Percentiles rank a stretch among this genome's conserved stretches.
These are phyloP conservation scores for Channa argus DNA, from an alignment of 2,113 vertebrate species.

Conservation along the genomic window DNA sequence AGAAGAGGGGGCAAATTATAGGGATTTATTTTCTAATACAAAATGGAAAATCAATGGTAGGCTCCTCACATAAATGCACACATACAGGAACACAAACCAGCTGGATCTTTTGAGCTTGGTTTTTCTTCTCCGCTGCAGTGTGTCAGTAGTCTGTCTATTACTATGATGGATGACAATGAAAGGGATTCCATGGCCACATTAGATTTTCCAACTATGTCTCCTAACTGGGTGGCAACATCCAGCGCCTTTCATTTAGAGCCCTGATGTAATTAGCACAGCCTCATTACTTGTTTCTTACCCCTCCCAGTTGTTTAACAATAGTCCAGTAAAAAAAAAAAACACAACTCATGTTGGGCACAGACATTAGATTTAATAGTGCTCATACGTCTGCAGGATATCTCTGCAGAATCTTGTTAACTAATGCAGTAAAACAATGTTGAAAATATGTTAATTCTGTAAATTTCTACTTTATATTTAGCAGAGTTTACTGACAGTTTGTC, in stretches of 20 bases:
- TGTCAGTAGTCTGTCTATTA: slow-evolving; percentile 39
- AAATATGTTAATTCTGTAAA: too few relatives aligned
- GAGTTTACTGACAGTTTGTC: too few relatives aligned
- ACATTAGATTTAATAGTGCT: background rate
- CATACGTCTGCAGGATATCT: background rate
- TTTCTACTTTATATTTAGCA: too few relatives aligned
- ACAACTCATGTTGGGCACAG: background rate
- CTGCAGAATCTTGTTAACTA: background rate
- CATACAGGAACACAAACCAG: background rate
- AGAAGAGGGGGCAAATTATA: slow-evolving; percentile 33
- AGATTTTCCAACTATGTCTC: slow-evolving; percentile 62
- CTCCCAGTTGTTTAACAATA: slow-evolving; percentile 61
- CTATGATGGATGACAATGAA: slow-evolving; percentile 63
- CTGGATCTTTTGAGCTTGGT: slow-evolving; percentile 14
- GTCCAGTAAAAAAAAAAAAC: slow-evolving; percentile 43
- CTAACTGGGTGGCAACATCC: slow-evolving; percentile 43
- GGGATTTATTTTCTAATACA: slow-evolving; percentile 70
- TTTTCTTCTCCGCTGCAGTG: slow-evolving; percentile 22
- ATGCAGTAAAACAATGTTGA: background rate
- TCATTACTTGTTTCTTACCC: slow-evolving; percentile 55
- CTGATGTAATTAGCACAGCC: slow-evolving; percentile 66
- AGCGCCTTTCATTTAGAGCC: slow-evolving; percentile 50
- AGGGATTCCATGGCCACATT: slow-evolving; percentile 72
- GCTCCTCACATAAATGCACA: slow-evolving; percentile 6
- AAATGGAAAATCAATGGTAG: slow-evolving; percentile 69